Percentiles rank a stretch among this genome's conserved stretches.
Conservation (phyloP, 2,797 vertebrate species). For the Oreortyx pictus region DNA sequence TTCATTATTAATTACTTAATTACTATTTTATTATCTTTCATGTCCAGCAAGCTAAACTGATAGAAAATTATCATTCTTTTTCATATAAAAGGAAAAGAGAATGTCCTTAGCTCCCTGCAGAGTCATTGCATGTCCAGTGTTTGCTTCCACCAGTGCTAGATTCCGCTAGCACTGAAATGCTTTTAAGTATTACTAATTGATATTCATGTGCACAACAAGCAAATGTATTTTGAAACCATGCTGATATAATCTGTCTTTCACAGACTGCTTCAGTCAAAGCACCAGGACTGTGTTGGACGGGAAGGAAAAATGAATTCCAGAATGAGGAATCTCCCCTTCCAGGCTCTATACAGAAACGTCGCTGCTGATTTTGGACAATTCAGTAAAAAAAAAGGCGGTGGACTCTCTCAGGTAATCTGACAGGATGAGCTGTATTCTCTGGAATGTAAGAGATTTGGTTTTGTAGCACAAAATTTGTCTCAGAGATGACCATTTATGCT, state of each 20-base stretch:
- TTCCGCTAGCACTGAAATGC: not conserved
- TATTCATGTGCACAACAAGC: not conserved
- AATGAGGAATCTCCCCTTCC: not conserved
- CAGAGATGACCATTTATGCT: not conserved
- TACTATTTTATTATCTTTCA: conserved; percentile 6
- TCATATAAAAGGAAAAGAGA: not conserved
- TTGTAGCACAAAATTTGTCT: not conserved
- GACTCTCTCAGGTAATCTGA: not conserved
- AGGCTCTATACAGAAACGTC: not conserved
- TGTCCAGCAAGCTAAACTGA: not conserved
- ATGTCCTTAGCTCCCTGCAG: not conserved
- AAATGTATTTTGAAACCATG: not conserved
- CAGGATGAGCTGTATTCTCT: not conserved
- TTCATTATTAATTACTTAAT: not conserved
- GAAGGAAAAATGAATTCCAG: not conserved
- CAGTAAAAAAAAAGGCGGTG: not conserved
- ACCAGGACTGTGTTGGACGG: not conserved
- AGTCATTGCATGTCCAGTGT: not conserved
- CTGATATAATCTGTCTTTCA: not conserved
- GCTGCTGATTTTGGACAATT: not conserved
- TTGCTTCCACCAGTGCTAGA: not conserved
- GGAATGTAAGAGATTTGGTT: not conserved
- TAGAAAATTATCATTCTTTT: not conserved
- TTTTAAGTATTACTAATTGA: not conserved
- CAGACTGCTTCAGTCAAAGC: not conserved